Evolutionary conservation across 2,797 vertebrate genomes (phyloP), one percentile per base, ranked within the genome.

Genomic region (Mus minutoides): DNA sequence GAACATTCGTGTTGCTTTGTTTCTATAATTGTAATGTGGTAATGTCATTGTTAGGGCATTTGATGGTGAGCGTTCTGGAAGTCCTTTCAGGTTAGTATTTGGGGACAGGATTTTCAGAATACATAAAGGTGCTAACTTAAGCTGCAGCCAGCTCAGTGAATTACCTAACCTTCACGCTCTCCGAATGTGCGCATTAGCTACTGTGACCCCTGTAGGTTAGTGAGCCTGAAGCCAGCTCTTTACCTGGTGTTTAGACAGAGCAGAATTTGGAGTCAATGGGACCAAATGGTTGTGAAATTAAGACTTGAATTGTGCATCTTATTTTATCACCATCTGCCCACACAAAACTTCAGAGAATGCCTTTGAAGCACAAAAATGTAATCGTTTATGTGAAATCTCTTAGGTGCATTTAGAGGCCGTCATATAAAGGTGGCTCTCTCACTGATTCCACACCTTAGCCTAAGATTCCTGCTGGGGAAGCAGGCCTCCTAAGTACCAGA

Each of bases 241-340:
- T 71, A 88, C 40, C 77, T 87, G 24, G 40, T 84, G 6, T 40
- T 87, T 78, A 75, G 31, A 87, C 54, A 78, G 40, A 86, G 67
- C 49, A 95, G 49, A 93, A 94, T 87, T 87, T 73, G 62, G 71
- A 90, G 31, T 73, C 93, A n/a, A 83, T 85, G 19, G 22, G 54
- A 91, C 52, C 37, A 71, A 85, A 34, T 21, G 5, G 3, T 3
- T 73, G 6, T 79, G 34, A 90, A 94, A 79, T 5, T 89, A n/a
- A 88, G 34, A 85, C 85, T 73, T 26, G 91, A 83, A 88, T 86
- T 37, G 54, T 37, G 77, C 40, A 37, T 67, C 56, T 90, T 64
- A n/a, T 46, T 92, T 92, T 84, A 46, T 92, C 71, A 9, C 49
- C 88, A 16, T 78, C 82, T 84, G 9, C 64, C 86, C 91, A 6